Conservation (phyloP, 2,113 vertebrate genomes). For the Dascyllus trimaculatus region DNA sequence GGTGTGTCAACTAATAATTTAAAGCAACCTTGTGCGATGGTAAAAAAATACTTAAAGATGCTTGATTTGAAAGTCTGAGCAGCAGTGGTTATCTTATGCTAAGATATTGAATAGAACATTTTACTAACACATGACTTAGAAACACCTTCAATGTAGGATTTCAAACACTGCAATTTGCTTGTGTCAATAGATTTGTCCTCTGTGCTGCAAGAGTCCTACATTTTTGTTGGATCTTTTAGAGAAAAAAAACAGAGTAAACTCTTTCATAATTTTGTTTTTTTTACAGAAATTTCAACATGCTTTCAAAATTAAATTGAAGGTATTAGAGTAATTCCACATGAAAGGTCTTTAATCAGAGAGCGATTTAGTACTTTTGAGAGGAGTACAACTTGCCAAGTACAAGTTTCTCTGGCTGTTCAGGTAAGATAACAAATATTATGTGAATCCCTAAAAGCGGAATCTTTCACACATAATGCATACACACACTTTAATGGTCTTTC, state of each 20-base stretch:
- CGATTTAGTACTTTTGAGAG: background rate
- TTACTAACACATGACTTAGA: background rate
- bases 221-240: background rate
- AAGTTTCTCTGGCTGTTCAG: background rate
- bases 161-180: background rate
- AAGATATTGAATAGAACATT: background rate
- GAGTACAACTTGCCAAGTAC: background rate
- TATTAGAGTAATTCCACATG: background rate
- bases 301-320: background rate
- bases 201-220: background rate
- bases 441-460: background rate
- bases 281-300: background rate
- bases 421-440: background rate
- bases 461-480: background rate
- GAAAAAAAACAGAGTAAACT: background rate
- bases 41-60: background rate
- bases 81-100: background rate
- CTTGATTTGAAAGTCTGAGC: background rate
- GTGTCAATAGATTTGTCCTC: no score
- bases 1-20: background rate
- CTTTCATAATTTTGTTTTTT: background rate
- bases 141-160: background rate
- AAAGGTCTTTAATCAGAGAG: background rate
- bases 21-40: background rate
- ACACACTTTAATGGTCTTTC: slow-evolving; percentile 2